Evolutionary conservation across 2,888 invertebrate species (phyloP).

Genomic region (Dryadula phaetusa): DNA sequence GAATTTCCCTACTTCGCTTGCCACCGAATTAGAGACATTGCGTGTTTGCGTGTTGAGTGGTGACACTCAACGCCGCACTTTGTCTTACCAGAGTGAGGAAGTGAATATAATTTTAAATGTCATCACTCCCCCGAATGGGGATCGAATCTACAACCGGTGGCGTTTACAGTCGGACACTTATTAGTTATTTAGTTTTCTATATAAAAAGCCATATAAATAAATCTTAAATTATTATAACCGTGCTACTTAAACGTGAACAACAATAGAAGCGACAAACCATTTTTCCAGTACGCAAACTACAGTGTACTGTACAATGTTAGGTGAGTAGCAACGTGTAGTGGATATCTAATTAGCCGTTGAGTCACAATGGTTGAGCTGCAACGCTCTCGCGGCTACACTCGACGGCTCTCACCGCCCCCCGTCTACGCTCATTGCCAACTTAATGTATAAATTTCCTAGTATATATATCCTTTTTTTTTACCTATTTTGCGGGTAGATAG

Average conservation of each 20-base stretch:
- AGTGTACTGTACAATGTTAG: conserved; percentile 1
- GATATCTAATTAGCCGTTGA: conserved; percentile 40
- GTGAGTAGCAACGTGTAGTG: conserved; percentile 27
- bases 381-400: conserved; percentile 37
- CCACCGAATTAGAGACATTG: no score
- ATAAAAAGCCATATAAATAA: no score
- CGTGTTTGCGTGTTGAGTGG: no score
- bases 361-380: conserved; percentile 30
- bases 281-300: not conserved
- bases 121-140: no score
- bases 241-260: not conserved
- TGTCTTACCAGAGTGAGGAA: no score
- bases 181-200: no score
- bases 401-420: conserved; percentile 37
- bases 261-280: not conserved
- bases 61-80: no score
- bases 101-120: no score
- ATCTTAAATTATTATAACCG: not conserved
- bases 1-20: no score
- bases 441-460: conserved; percentile 29
- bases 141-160: no score
- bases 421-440: conserved; percentile 30
- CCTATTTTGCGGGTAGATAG: not conserved
- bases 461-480: not conserved
- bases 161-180: no score